A percentile compares a stretch with the other conserved stretches of the same genome.
Conservation (phyloP, 2,888 invertebrate species). For the Sipha maydis region DNA sequence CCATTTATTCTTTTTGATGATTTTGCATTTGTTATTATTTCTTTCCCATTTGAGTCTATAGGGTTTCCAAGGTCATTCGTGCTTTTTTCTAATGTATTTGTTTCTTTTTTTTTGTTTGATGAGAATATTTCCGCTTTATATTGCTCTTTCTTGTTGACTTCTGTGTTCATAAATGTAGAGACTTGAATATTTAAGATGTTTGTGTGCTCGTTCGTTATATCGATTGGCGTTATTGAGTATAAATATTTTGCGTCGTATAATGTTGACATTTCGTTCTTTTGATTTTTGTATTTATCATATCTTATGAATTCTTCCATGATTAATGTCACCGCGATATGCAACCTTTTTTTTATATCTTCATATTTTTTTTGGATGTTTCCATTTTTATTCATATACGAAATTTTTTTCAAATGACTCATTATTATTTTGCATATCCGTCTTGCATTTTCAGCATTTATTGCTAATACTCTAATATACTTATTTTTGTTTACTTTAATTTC, state of each 20-base stretch:
- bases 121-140: too few species aligned
- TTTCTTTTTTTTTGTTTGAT: too few species aligned
- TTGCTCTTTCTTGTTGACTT: too few species aligned
- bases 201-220: not conserved
- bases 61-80: too few species aligned
- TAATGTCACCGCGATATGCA: not conserved
- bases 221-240: not conserved
- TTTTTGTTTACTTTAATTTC: not conserved
- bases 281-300: not conserved
- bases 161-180: too few species aligned
- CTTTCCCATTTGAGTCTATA: too few species aligned
- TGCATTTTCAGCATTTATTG: not conserved
- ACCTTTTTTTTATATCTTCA: not conserved
- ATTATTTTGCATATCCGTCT: not conserved
- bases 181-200: too few species aligned
- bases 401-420: not conserved
- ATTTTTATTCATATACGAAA: not conserved
- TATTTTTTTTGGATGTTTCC: not conserved
- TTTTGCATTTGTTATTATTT: too few species aligned
- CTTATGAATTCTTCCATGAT: conserved; percentile 14
- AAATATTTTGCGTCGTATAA: not conserved
- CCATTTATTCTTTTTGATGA: too few species aligned
- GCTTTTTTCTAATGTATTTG: too few species aligned
- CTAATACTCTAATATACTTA: not conserved
- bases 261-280: accelerated